Evolutionary conservation across 2,888 invertebrate species (phyloP).

Genomic region (Leptogaster cylindrica): DNA sequence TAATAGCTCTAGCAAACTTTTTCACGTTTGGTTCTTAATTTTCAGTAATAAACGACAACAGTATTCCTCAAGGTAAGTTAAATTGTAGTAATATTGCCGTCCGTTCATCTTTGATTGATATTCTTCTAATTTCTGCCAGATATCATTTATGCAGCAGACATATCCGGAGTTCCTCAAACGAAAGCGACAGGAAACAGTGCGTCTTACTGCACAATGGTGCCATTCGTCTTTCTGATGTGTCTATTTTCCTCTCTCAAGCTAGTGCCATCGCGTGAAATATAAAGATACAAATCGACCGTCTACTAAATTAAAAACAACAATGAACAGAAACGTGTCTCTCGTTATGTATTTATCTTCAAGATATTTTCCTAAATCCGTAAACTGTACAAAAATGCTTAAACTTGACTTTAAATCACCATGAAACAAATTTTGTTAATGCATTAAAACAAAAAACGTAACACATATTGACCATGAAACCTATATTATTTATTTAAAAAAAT

Average conservation of each 20-base stretch:
- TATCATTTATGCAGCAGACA: conserved; percentile 26
- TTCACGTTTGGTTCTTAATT: background rate
- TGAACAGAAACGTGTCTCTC: conserved; percentile 4
- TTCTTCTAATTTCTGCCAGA: conserved; percentile 25
- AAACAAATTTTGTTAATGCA: conserved; percentile 5
- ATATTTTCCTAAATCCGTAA: conserved; percentile 17
- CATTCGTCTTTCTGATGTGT: conserved; percentile 12
- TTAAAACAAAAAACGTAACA: background rate
- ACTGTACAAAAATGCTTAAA: conserved; percentile 38
- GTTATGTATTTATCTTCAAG: conserved; percentile 13
- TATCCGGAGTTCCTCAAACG: conserved; percentile 10
- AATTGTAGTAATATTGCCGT: background rate
- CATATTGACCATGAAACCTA: background rate
- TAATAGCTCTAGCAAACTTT: background rate
- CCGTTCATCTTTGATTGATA: background rate
- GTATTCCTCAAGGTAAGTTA: conserved; percentile 18
- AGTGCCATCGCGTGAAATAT: conserved; percentile 40
- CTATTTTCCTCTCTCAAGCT: conserved; percentile 6
- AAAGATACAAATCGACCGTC: conserved; percentile 5
- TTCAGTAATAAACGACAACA: conserved; percentile 10
- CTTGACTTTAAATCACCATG: conserved; percentile 27
- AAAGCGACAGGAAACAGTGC: conserved; percentile 1
- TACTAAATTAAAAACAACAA: conserved; percentile 10
- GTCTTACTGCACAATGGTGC: conserved; percentile 16
- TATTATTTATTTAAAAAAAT: conserved; percentile 11